phyloP scores from a whole-genome alignment of 2,888 invertebrate genomes.

The Andrena trimmerana region DNA sequence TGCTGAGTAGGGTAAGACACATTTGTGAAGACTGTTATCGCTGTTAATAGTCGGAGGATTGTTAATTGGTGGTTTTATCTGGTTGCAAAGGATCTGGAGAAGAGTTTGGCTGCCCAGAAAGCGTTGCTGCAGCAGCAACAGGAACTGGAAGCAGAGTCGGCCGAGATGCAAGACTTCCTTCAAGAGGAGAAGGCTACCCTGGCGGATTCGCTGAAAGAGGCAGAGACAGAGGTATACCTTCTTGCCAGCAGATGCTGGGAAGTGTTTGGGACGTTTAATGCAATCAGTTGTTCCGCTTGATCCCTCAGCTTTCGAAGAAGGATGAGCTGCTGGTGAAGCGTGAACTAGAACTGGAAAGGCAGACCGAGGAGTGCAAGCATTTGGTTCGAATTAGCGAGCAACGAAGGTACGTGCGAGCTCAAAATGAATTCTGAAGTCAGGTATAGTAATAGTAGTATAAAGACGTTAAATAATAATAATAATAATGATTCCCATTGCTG shows the following conservation, averaged over 20 bases:
- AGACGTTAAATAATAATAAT: no score
- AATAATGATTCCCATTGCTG: no score
- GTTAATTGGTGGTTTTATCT: constrained; percentile 29
- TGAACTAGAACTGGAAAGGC: constrained; percentile 87
- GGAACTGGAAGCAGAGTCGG: constrained; percentile 92
- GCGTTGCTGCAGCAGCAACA: constrained; percentile 90
- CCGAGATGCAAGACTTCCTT: constrained; percentile 94
- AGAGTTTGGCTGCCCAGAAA: constrained; percentile 89
- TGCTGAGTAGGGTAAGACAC: constrained; percentile 88
- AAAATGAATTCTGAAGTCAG: background rate
- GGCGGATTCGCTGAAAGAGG: constrained; percentile 92
- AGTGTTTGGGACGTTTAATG: no score
- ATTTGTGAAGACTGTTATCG: background rate
- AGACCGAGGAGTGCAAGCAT: constrained; percentile 92
- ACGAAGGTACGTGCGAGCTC: constrained; percentile 86
- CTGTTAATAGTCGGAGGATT: no score
- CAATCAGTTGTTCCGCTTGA: constrained; percentile 10
- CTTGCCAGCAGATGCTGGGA: background rate
- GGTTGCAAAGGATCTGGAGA: constrained; percentile 88
- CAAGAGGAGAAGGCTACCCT: constrained; percentile 94
- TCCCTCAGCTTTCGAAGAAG: constrained; percentile 80
- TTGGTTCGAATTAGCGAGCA: constrained; percentile 93
- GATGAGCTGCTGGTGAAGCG: constrained; percentile 84
- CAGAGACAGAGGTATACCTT: constrained; percentile 88
- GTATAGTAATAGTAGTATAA: no score